Evolutionary conservation across 2,797 vertebrate genomes (phyloP), one percentile per base, ranked within the genome.

Genomic region (Catostomus latipinnis): DNA sequence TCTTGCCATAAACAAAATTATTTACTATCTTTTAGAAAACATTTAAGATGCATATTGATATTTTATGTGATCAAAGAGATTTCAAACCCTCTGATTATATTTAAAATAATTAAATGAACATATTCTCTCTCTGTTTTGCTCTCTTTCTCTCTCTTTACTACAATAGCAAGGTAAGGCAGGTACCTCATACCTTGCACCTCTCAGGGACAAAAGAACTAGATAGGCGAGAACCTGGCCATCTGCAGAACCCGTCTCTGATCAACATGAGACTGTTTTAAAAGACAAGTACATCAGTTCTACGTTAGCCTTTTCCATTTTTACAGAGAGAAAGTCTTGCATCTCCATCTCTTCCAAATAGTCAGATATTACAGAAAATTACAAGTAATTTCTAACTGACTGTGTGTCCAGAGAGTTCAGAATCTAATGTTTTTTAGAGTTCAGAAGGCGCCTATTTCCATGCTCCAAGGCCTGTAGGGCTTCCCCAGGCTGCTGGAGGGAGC

Each of bases 391-490:
- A 83, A 77, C 80, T 87, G 56, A 65, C 53, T 73, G 61, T 34
- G 34, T 34, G 34, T 34, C 34, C 34, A 34, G 85, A 62, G 90
- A 91, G 92, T 92, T 94, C 93, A 78, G 76, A 62, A 54, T 18
- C 70, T 22, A 56, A 71, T 71, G 77, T 89, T 85, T 89, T 89
- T 84, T 22, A 84, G 18, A 85, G 93, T 94, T 95, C 95, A 98
- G 93, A 98, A 99, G 13, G 97, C 98, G 71, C 97, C 98, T 56
- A 99, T 99, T 91, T 99, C 97, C 86, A 96, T 96, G 48, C 96
- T 96, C 97, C 97, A 99, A 43, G 97, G 97, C 95, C 97, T 96
- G 92, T 99, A 99, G 0, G 97, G 96, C 89, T 98, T 98, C 86
- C 96, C 94, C 74, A 97, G 93, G 52, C 88, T 76, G 88, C 82